Conservation (phyloP, 2,888 invertebrate species). For the Leptopilina syphax region DNA sequence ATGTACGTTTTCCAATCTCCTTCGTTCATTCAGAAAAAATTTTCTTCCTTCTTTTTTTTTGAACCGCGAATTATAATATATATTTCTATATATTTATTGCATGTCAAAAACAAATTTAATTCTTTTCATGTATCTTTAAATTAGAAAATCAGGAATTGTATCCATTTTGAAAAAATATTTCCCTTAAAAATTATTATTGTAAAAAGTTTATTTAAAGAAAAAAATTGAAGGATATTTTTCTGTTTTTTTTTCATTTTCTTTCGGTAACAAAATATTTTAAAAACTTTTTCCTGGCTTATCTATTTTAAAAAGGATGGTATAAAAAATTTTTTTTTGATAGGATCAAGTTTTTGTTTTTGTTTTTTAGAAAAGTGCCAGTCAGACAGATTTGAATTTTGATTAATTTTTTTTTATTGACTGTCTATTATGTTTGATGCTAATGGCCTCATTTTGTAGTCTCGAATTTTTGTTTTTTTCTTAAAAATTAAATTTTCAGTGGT, state of each 20-base stretch:
- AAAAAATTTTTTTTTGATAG: constrained; percentile 12
- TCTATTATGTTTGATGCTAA: constrained; percentile 24
- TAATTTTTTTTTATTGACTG: constrained; percentile 30
- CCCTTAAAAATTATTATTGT: background rate
- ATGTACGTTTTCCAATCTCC: constrained; percentile 46
- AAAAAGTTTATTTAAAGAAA: background rate
- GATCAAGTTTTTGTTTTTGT: background rate
- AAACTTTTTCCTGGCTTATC: constrained; percentile 10
- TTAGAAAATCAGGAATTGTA: too few relatives aligned
- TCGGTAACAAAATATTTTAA: constrained; percentile 17
- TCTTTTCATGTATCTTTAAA: too few relatives aligned
- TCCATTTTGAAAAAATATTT: background rate
- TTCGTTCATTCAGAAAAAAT: background rate
- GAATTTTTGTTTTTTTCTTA: constrained; percentile 3
- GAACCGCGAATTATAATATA: background rate
- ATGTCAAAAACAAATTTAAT: background rate
- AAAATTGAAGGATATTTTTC: background rate
- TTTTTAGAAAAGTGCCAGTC: constrained; percentile 13
- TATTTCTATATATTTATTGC: background rate
- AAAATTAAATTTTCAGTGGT: constrained; percentile 26
- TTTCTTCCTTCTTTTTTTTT: background rate
- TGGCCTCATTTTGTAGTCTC: constrained; percentile 14
- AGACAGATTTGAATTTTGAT: constrained; percentile 35
- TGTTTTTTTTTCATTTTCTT: too few relatives aligned
- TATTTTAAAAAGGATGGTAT: constrained; percentile 13